Percentiles rank a stretch among this genome's conserved stretches.
phyloP scores from a whole-genome alignment of 1,140 invertebrate species.

The Trichonephila clavata region DNA sequence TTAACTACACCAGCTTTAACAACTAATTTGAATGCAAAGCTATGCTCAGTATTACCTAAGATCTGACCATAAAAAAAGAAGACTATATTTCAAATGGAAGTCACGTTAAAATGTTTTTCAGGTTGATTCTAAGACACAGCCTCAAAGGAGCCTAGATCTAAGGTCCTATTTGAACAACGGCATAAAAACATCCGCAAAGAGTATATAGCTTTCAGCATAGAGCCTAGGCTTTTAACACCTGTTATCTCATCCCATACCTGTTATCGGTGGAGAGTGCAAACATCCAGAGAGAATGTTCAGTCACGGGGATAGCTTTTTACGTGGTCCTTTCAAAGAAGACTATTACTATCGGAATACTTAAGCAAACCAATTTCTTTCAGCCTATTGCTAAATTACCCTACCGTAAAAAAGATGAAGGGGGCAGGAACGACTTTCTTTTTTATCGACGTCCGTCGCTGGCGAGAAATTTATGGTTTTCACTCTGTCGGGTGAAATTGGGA shows the following conservation, averaged over 20 bases:
- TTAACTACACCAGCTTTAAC: too few relatives aligned
- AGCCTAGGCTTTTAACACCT: conserved; percentile 10
- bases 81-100: background rate
- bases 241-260: background rate
- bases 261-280: conserved; percentile 6
- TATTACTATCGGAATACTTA: conserved; percentile 15
- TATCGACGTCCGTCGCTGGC: background rate
- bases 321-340: background rate
- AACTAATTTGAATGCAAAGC: background rate
- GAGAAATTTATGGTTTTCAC: conserved; percentile 17
- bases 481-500: conserved; percentile 16
- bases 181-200: conserved; percentile 17
- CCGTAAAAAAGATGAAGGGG: background rate
- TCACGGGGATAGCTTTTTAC: background rate
- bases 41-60: background rate
- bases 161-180: background rate
- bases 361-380: conserved; percentile 33
- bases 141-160: background rate
- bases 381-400: conserved; percentile 16
- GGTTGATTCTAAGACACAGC: too few relatives aligned
- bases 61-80: background rate
- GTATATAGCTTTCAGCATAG: background rate
- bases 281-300: background rate
- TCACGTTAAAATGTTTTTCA: background rate
- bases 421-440: background rate